These are phyloP conservation scores for Caenorhabditis parvicauda DNA, from an alignment of 2,888 invertebrate genomes.

Conservation along the genomic window DNA sequence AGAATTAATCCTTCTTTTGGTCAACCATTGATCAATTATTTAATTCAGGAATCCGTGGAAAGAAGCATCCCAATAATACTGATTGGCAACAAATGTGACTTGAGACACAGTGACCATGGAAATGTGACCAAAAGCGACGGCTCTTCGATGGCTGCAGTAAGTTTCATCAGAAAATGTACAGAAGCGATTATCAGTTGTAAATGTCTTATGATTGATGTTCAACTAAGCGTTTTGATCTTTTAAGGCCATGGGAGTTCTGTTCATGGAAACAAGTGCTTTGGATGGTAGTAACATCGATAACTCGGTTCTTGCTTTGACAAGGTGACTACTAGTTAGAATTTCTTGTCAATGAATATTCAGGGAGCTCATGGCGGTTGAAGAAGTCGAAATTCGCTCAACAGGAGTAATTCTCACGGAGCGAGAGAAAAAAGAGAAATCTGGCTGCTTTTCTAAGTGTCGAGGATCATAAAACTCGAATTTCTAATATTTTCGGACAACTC, in stretches of 20 bases:
- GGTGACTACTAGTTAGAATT: no score
- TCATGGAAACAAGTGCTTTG: conserved; percentile 55
- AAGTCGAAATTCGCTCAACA: conserved; percentile 48
- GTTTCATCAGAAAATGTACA: no score
- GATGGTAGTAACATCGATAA: conserved; percentile 54
- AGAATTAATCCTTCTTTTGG: no score
- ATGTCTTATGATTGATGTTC: conserved; percentile 66
- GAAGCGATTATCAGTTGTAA: conserved; percentile 3
- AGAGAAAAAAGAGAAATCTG: conserved; percentile 31
- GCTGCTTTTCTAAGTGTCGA: conserved; percentile 43
- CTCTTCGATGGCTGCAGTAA: conserved; percentile 43
- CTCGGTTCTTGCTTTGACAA: conserved; percentile 48
- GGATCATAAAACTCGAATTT: conserved; percentile 9
- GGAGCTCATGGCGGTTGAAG: conserved; percentile 54
- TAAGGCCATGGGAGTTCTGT: conserved; percentile 48
- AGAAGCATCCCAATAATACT: conserved; percentile 69
- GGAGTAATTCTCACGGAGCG: conserved; percentile 41
- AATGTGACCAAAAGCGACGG: conserved; percentile 37
- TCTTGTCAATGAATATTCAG: conserved; percentile 26
- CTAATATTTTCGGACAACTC: neutral
- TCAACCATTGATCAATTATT: neutral
- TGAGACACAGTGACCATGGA: conserved; percentile 62
- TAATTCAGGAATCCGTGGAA: conserved; percentile 67
- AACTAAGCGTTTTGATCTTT: conserved; percentile 4
- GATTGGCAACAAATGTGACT: conserved; percentile 70